These are phyloP conservation scores for Geophilus truncorum DNA, from an alignment of 2,888 invertebrate genomes.

Conservation along the genomic window DNA sequence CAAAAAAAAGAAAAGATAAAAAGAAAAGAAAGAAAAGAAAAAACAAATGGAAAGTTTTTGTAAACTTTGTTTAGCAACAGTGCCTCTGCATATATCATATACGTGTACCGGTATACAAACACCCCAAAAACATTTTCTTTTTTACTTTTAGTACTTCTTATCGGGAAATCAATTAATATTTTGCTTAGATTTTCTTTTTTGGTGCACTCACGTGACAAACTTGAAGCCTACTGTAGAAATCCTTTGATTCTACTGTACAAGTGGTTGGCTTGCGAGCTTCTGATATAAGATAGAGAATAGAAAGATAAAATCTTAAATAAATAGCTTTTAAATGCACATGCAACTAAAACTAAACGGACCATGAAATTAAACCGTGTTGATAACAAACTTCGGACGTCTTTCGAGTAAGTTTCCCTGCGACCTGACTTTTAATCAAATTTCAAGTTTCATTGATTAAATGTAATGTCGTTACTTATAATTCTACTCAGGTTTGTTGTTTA, in stretches of 20 bases:
- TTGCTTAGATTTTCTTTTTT: neutral
- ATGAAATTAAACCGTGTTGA: neutral
- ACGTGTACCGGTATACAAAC: no score
- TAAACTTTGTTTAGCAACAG: no score
- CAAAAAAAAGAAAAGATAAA: no score
- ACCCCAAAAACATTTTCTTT: neutral
- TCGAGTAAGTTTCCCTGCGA: neutral
- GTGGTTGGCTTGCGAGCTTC: neutral
- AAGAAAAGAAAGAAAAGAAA: no score
- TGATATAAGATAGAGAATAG: neutral
- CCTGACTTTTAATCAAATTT: neutral
- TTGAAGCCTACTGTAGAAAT: neutral
- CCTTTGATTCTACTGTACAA: neutral
- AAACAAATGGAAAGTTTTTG: no score
- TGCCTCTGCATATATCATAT: no score
- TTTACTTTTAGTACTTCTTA: neutral
- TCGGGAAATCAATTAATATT: neutral
- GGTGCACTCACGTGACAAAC: neutral
- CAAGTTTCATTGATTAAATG: no score
- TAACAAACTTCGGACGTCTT: neutral
- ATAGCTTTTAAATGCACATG: neutral
- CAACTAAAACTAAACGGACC: neutral
- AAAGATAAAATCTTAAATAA: neutral
- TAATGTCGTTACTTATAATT: no score
- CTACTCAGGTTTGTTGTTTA: neutral